phyloP scores from a whole-genome alignment of 2,113 vertebrate species.

The Ochotona princeps region DNA sequence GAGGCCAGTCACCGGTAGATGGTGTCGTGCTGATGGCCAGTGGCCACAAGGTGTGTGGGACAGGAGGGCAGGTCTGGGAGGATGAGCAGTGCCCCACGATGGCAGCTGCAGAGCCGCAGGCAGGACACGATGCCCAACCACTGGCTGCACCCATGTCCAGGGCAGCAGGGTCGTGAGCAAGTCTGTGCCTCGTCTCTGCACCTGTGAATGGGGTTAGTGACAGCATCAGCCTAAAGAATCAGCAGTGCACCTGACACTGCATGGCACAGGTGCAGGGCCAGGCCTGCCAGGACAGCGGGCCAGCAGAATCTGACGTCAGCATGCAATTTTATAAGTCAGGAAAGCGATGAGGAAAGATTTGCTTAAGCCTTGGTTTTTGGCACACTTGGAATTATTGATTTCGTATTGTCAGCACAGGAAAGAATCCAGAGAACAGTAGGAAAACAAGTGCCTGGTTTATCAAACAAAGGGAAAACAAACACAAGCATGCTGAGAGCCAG shows the following conservation, averaged over 20 bases:
- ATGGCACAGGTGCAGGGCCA: accelerated
- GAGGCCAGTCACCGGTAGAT: too few relatives aligned
- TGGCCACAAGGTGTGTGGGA: too few relatives aligned
- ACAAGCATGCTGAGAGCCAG: too few relatives aligned
- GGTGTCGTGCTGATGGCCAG: too few relatives aligned
- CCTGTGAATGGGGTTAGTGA: accelerated
- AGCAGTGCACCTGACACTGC: accelerated
- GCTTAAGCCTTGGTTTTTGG: too few relatives aligned
- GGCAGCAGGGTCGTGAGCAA: background rate
- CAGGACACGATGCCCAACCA: too few relatives aligned
- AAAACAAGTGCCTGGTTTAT: too few relatives aligned
- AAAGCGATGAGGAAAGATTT: background rate
- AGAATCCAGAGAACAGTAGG: background rate
- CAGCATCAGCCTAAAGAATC: accelerated
- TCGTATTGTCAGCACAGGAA: background rate
- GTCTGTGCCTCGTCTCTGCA: background rate
- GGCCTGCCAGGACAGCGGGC: accelerated
- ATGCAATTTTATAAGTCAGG: background rate
- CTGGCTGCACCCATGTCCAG: background rate
- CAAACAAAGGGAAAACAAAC: too few relatives aligned
- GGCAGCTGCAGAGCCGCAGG: background rate
- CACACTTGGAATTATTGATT: background rate
- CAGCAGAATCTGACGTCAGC: accelerated
- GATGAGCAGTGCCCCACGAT: too few relatives aligned
- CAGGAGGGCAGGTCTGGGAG: too few relatives aligned